Evolutionary conservation across 2,888 invertebrate genomes (phyloP), one percentile per base, ranked within the genome.

Genomic region (Cephalotes varians): DNA sequence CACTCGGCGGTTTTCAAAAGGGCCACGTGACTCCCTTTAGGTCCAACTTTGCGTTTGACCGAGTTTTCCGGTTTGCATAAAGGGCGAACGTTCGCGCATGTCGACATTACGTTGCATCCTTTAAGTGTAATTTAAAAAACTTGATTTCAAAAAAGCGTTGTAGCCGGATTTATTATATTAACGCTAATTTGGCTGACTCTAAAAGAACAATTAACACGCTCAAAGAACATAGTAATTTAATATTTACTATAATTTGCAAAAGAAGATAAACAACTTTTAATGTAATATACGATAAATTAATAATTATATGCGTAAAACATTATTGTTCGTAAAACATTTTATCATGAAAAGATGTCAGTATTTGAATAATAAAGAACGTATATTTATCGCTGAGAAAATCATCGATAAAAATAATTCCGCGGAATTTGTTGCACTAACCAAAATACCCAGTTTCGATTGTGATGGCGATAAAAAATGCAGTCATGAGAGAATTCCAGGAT

Each of bases 11-110:
- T 80, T 88, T 88, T 89, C 65, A 85, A 85, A 89, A 89, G 85
- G 84, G 83, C 88, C 88, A 85, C 88, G 88, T 84, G 86, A 88
- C 84, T 88, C 88, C 87, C 88, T 88, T 88, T 87, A 87, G 89
- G 87, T 90, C 85, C 85, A 84, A 88, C 89, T 90, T 90, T 88
- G 83, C 90, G 89, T 90, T 88, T 90, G 90, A 90, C 89, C 89
- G 89, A 90, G 82, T 90, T 90, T 88, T 86, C 86, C 85, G 85
- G 88, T 84, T 86, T 88, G 86, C 74, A 81, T 85, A 79, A 88
- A 89, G 90, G 86, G 85, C 88, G 84, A 86, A 90, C 88, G 74
- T 85, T 84, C 85, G 84, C 86, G 82, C 82, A 89, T 69, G 82
- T 71, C 86, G 86, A 84, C 84, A 83, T 80, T 85, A 82, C 80